Percentiles rank a stretch among this genome's conserved stretches.
Conservation (phyloP, 2,888 invertebrate genomes). For the Sphinx pinastri region DNA sequence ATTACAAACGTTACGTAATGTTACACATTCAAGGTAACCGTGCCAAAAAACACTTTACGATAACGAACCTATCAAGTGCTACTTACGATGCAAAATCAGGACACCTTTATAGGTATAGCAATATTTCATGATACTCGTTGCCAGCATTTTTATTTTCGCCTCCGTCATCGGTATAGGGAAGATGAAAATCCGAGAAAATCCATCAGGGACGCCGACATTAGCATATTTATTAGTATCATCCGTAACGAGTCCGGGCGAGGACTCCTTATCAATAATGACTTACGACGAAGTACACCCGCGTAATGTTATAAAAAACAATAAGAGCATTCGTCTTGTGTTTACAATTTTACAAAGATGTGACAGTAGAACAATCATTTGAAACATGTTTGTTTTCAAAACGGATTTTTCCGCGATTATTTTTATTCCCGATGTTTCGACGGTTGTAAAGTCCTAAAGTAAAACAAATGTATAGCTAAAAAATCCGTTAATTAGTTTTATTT, state of each 20-base stretch:
- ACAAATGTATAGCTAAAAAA: too few relatives aligned
- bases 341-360: too few relatives aligned
- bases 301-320: not conserved
- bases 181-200: constrained; percentile 77
- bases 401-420: too few relatives aligned
- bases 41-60: not conserved
- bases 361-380: too few relatives aligned
- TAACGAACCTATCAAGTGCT: constrained; percentile 35
- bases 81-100: constrained; percentile 45
- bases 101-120: constrained; percentile 54
- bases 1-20: not conserved
- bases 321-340: not conserved
- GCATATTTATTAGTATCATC: constrained; percentile 78
- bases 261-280: constrained; percentile 73
- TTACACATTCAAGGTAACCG: not conserved
- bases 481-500: too few relatives aligned
- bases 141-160: constrained; percentile 66
- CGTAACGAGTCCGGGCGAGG: constrained; percentile 55
- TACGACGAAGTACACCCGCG: constrained; percentile 55
- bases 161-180: constrained; percentile 67
- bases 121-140: constrained; percentile 60
- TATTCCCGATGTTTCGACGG: too few relatives aligned
- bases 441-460: too few relatives aligned
- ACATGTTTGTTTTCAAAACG: too few relatives aligned
- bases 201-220: constrained; percentile 75